Conservation (phyloP, 2,113 vertebrate species). For the Corythornis madagascariensis region DNA sequence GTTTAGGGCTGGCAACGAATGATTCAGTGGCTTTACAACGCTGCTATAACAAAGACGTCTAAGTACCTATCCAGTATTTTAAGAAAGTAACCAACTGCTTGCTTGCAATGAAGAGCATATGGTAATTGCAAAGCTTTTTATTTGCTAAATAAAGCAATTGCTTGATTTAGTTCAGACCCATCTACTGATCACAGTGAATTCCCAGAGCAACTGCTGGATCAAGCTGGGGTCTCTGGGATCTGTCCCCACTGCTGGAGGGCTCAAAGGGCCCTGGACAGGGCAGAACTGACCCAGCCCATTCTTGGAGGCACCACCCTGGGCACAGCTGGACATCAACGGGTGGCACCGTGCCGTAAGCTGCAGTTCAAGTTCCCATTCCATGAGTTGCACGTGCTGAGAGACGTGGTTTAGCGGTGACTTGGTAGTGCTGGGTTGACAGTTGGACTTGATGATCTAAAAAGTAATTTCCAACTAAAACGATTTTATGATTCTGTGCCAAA, state of each 20-base stretch:
- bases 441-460: not conserved
- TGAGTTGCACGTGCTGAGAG: too few relatives aligned
- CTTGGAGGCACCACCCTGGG: not conserved
- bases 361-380: fast-evolving
- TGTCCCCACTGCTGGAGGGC: not conserved
- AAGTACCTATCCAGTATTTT: not conserved
- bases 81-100: not conserved
- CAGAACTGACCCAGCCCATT: not conserved
- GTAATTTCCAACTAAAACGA: not conserved
- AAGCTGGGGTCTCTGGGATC: not conserved
- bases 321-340: not conserved
- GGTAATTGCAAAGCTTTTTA: not conserved
- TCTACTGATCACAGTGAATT: not conserved
- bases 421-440: not conserved
- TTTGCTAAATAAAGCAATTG: not conserved
- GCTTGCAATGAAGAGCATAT: not conserved
- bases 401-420: not conserved
- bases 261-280: not conserved
- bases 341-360: not conserved
- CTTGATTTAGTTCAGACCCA: not conserved
- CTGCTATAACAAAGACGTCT: constrained; percentile 1
- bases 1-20: not conserved
- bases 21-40: not conserved
- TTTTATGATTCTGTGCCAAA: not conserved
- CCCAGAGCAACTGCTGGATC: not conserved